These are phyloP conservation scores for Pseudoips prasinana DNA, from an alignment of 2,888 invertebrate species.

Conservation along the genomic window DNA sequence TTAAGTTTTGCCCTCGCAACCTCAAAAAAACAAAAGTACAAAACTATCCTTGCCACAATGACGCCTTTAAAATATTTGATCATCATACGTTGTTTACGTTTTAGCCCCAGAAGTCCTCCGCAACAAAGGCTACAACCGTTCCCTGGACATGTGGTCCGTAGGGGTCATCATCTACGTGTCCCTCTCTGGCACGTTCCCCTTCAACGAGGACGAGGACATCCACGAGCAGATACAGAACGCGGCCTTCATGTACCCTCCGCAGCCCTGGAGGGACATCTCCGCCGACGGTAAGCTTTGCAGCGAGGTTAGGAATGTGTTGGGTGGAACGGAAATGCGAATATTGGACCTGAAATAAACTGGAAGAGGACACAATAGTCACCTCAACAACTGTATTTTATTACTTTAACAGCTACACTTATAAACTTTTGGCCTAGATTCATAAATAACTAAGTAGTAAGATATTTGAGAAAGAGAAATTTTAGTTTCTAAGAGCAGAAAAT, in stretches of 20 bases:
- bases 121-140: conserved; percentile 99
- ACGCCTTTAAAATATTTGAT: no score
- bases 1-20: no score
- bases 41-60: no score
- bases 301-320: background rate
- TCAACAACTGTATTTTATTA: no score
- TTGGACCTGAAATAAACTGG: background rate
- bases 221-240: conserved; percentile 99
- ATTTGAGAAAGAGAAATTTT: no score
- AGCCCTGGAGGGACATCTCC: conserved; percentile 98
- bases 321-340: background rate
- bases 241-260: conserved; percentile 99
- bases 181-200: conserved; percentile 98
- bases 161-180: conserved; percentile 99
- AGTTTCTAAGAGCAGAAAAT: no score
- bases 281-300: conserved; percentile 45
- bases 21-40: no score
- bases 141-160: conserved; percentile 99
- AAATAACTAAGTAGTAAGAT: no score
- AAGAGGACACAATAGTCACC: no score
- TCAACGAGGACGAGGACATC: conserved; percentile 99
- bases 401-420: no score
- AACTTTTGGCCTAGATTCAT: no score
- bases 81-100: no score
- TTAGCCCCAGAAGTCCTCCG: conserved; percentile 99